Percentiles rank a stretch among this genome's conserved stretches.
Conservation (phyloP, 2,113 vertebrate species). For the Xenus cinereus region DNA sequence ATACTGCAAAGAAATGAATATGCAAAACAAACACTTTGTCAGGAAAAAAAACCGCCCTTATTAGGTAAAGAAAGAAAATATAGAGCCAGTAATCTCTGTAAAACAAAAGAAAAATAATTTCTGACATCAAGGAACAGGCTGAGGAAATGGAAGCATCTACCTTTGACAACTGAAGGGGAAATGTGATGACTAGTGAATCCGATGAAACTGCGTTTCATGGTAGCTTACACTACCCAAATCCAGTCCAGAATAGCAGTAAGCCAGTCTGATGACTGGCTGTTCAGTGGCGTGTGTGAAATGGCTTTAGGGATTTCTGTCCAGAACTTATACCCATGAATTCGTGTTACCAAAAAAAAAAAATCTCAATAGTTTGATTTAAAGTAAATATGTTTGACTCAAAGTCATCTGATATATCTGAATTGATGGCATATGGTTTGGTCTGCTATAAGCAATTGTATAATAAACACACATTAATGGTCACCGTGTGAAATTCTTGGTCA, state of each 20-base stretch:
- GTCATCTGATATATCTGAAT: neutral
- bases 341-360: neutral
- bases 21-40: neutral
- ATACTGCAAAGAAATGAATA: constrained; percentile 8
- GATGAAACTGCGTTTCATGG: neutral
- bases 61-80: neutral
- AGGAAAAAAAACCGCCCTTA: neutral
- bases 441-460: neutral
- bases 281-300: neutral
- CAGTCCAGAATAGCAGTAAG: neutral
- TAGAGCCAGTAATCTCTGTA: neutral
- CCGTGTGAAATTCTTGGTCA: neutral
- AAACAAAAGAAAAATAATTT: neutral
- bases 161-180: neutral
- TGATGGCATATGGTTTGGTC: neutral
- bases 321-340: neutral
- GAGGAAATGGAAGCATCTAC: neutral
- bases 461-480: neutral
- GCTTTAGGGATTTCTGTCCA: neutral
- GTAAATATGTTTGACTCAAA: neutral
- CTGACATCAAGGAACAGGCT: neutral
- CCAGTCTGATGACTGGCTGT: neutral
- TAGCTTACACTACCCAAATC: neutral
- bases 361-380: neutral
- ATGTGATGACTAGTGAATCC: neutral